Percentiles rank a stretch among this genome's conserved stretches.
These are phyloP conservation scores for Hoplostethus atlanticus DNA, from an alignment of 2,797 vertebrate species.

Conservation along the genomic window DNA sequence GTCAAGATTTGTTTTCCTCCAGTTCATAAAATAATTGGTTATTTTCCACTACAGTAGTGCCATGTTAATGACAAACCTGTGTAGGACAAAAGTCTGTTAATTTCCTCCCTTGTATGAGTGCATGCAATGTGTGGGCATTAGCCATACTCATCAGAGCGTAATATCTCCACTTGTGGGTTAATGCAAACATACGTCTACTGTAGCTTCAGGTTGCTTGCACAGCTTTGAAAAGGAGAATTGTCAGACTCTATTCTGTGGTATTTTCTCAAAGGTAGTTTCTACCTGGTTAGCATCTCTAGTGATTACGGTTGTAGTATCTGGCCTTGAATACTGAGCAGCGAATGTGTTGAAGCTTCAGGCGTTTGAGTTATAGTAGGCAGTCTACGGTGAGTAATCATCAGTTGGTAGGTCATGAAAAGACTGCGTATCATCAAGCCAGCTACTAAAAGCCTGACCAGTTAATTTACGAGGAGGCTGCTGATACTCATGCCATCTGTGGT, in stretches of 20 bases:
- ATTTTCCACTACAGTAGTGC: too few species aligned
- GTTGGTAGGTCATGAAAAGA: constrained; percentile 54
- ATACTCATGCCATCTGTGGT: constrained; percentile 34
- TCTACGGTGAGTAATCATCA: constrained; percentile 40
- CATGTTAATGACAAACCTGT: too few species aligned
- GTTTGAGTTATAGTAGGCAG: constrained; percentile 34
- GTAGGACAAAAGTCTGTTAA: too few species aligned
- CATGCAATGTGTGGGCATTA: background rate
- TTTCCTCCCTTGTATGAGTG: background rate
- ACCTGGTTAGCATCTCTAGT: background rate
- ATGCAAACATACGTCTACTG: background rate
- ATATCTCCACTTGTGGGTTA: background rate
- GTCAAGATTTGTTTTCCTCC: too few species aligned
- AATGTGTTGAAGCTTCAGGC: constrained; percentile 30
- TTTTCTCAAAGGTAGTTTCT: constrained; percentile 6
- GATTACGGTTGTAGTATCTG: constrained; percentile 2
- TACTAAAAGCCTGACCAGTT: constrained; percentile 42
- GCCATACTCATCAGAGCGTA: background rate
- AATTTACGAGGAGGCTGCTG: constrained; percentile 52
- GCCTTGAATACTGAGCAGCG: constrained; percentile 46
- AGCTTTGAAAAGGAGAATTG: background rate
- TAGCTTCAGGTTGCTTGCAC: background rate
- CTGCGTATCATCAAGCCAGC: constrained; percentile 45
- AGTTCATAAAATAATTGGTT: too few species aligned
- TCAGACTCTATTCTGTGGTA: background rate